A percentile compares a stretch with the other conserved stretches of the same genome.
Conservation (phyloP, 2,888 invertebrate genomes). For the Rotaria sp. region DNA sequence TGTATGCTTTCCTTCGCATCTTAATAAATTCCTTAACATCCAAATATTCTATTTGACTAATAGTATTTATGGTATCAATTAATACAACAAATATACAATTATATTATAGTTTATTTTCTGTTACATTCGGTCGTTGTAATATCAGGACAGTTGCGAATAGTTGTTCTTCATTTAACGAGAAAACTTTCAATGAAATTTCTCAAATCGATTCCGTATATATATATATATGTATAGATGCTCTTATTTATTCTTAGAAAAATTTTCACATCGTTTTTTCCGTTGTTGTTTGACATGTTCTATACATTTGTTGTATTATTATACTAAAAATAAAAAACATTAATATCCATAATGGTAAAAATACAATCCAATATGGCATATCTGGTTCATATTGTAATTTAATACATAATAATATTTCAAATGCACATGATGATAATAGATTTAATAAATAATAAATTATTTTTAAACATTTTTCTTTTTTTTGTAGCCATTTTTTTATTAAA, state of each 20-base stretch:
- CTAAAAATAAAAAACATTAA: neutral
- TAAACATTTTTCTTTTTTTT: neutral
- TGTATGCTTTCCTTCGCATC: too few relatives aligned
- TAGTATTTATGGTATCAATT: too few relatives aligned
- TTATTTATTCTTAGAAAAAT: neutral
- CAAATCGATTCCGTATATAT: too few relatives aligned
- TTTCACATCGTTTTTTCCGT: neutral
- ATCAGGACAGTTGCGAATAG: too few relatives aligned
- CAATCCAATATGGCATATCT: neutral
- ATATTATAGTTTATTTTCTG: too few relatives aligned
- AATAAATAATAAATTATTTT: neutral
- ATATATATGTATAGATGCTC: too few relatives aligned
- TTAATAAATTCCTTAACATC: too few relatives aligned
- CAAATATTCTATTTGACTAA: too few relatives aligned
- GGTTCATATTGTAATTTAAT: neutral
- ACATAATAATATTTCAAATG: neutral
- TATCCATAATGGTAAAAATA: neutral
- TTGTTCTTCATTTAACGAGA: too few relatives aligned
- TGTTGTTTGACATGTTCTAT: neutral
- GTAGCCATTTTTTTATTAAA: neutral
- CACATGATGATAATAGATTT: neutral
- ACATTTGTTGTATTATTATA: neutral
- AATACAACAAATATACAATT: too few relatives aligned
- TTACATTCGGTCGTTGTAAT: too few relatives aligned
- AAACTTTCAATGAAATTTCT: too few relatives aligned